Base-by-base conservation (phyloP, 1,140 invertebrate species). In the Matsumurasca onukii region DNA sequence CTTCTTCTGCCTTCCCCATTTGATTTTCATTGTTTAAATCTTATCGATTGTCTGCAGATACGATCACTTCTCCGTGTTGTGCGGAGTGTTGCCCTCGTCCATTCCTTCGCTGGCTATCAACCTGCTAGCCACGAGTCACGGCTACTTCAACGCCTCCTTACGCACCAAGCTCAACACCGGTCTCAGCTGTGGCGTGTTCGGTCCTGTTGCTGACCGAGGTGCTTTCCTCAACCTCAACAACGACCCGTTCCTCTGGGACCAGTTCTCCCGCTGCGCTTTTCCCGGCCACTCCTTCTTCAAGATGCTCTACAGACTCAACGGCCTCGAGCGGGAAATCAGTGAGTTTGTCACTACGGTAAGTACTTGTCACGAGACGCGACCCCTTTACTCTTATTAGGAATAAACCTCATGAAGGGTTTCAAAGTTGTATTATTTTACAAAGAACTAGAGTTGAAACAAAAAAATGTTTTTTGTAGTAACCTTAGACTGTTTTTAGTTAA, bases 21-120 rank as follows among this genome's bases (percentile, higher is more conserved):
- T n/a, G n/a, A n/a, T n/a, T n/a, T n/a, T n/a, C n/a, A n/a, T n/a
- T n/a, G n/a, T n/a, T n/a, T n/a, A n/a, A n/a, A n/a, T n/a, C n/a
- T n/a, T 29, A 2, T 59, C 29, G 72, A 55, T 61, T 48, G 68
- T 61, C 62, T 65, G 9, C 69, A 78, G 79, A 66, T 94, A 92
- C 77, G 91, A 94, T 77, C 92, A 94, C 75, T 91, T 92, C 76
- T 88, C 89, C 30, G 84, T 89, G 3, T 79, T 94, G 0, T 91
- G 89, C 76, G 92, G 94, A 78, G 77, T 92, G 0, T 74, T 94
- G 2, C 85, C 86, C 0, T 79, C 84, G 22, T 84, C 85, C 9
- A 70, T 94, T 17, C 91, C 92, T 0, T 90, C 89, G 0, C 78
- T 94, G 2, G 86, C 84, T 0, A 74, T 90, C 0, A 88, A 86